These are phyloP conservation scores for Bactericera cockerelli DNA, from an alignment of 1,140 invertebrate genomes.

Conservation along the genomic window DNA sequence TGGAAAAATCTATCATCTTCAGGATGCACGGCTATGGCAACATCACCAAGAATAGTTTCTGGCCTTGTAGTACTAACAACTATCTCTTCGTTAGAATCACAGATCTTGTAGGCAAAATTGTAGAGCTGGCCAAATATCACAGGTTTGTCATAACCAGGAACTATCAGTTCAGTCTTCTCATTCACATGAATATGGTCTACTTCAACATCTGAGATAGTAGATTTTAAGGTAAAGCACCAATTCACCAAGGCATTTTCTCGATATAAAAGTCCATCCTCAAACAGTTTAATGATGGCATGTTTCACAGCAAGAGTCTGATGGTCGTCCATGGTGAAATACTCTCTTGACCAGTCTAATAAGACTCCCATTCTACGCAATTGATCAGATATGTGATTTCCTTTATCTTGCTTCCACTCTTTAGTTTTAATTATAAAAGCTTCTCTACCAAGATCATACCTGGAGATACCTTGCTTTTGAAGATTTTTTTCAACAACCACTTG, in stretches of 20 bases:
- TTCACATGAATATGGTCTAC: constrained; percentile 58
- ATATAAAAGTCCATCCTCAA: constrained; percentile 73
- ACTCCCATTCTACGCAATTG: constrained; percentile 72
- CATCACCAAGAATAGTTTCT: constrained; percentile 93
- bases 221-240: constrained; percentile 79
- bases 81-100: constrained; percentile 56
- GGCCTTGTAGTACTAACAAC: constrained; percentile 87
- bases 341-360: constrained; percentile 77
- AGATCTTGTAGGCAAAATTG: constrained; percentile 71
- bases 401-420: constrained; percentile 59
- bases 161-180: constrained; percentile 48
- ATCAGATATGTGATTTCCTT: constrained; percentile 49
- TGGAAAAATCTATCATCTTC: constrained; percentile 49
- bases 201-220: constrained; percentile 94
- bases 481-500: constrained; percentile 76
- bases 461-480: constrained; percentile 38
- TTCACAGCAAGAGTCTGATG: constrained; percentile 55
- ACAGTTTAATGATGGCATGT: constrained; percentile 69
- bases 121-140: constrained; percentile 78
- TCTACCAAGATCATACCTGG: constrained; percentile 41
- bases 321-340: constrained; percentile 86
- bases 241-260: constrained; percentile 75
- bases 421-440: constrained; percentile 48
- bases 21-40: constrained; percentile 89
- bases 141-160: constrained; percentile 67